These are phyloP conservation scores for Acanthisitta chloris DNA, from an alignment of 2,113 vertebrate species.

Conservation along the genomic window DNA sequence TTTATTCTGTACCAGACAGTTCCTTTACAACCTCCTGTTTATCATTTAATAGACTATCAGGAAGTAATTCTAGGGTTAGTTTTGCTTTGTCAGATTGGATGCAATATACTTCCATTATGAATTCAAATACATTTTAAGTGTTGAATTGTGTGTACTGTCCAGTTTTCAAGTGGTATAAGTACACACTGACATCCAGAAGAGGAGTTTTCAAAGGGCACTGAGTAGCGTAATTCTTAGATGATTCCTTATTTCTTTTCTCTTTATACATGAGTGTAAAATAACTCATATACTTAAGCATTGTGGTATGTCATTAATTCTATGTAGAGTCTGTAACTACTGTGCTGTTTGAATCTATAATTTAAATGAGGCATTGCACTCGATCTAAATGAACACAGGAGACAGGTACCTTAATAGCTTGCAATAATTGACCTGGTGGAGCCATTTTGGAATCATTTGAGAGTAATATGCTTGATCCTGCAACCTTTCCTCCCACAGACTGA, in stretches of 20 bases:
- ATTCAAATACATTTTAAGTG: background rate
- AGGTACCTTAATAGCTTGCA: background rate
- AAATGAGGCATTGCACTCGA: background rate
- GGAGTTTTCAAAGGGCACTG: background rate
- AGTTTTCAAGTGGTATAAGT: background rate
- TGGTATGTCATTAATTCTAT: background rate
- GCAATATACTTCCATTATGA: background rate
- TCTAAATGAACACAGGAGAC: background rate
- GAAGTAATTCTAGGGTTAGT: background rate
- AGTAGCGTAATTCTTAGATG: background rate
- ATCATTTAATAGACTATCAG: background rate
- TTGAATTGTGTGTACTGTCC: background rate
- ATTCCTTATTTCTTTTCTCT: background rate
- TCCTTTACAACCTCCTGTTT: background rate
- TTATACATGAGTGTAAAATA: background rate
- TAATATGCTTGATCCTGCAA: conserved; percentile 30
- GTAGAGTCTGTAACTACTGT: background rate
- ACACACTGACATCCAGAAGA: background rate
- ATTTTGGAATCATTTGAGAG: conserved; percentile 25
- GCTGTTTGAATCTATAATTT: background rate
- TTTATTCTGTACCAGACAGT: background rate
- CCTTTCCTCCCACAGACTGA: conserved; percentile 15
- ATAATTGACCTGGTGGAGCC: background rate
- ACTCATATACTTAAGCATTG: background rate
- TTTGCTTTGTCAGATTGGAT: background rate